Base-by-base conservation (phyloP, 2,113 vertebrate genomes). In the Sylvietta virens region DNA sequence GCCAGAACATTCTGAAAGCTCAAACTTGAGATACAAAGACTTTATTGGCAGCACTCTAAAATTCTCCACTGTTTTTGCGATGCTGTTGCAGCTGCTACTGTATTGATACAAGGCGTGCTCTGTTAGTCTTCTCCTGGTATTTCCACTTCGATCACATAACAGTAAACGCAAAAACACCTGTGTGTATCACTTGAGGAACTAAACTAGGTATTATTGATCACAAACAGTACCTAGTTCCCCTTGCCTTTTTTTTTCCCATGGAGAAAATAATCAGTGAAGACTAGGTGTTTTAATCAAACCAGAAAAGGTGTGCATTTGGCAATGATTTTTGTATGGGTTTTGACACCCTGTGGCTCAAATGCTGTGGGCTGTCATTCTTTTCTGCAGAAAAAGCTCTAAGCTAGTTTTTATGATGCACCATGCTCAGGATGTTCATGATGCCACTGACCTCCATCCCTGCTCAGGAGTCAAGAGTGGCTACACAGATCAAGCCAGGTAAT, bases 221-320 rank as follows among this genome's bases (percentile, higher is more conserved):
- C 6, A 54, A 65, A 62, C 7, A 77, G 7, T 17, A 58, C 4
- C 28, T 48, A 27, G 14, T 23, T 77, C 3, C 6, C 10, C 3
- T 1, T 39, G 13, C 24, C 1, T 31, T 66, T 33, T 47, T 33
- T 23, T 3, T 1, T 0, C 5, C 13, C 4, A 16, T 24, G 4
- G 15, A 69, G 9, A 73, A 53, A 47, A 3, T 19, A 73, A 10
- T 6, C 11, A 57, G 13, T 62, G 39, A 81, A 81, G 78, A 64
- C 3, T 13, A 44, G 1, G 1, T n/a, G 3, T 37, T 88, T 50
- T 24, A 66, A 56, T 61, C 20, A 69, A 85, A 66, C 1, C 51
- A 76, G 16, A 72, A 88, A 86, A 40, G 0, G 0, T 22, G 13
- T n/a, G 20, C 30, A 35, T 62, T 81, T 67, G 20, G 17, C 13